These are phyloP conservation scores for Dolomedes plantarius DNA, from an alignment of 2,888 invertebrate species.

Conservation along the genomic window DNA sequence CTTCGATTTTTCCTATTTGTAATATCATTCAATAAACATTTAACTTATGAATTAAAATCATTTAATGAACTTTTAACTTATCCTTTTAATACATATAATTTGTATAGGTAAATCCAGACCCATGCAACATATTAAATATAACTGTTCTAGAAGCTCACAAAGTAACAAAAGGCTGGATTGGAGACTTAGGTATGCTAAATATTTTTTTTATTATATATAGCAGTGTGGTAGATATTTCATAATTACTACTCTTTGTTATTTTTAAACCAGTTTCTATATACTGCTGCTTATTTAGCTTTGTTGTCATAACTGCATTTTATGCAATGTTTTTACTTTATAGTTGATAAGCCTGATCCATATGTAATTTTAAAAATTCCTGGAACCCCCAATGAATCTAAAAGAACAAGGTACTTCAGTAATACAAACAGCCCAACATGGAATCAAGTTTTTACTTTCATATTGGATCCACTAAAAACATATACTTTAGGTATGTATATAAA, in stretches of 20 bases:
- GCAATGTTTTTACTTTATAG: constrained; percentile 72
- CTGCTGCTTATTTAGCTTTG: too few relatives aligned
- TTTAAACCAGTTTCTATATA: too few relatives aligned
- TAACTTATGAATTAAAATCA: too few relatives aligned
- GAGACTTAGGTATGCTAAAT: constrained; percentile 76
- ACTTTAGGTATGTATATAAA: constrained; percentile 75
- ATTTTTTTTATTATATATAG: too few relatives aligned
- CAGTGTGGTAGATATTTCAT: too few relatives aligned
- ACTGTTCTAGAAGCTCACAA: constrained; percentile 76
- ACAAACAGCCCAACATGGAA: constrained; percentile 77
- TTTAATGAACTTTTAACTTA: too few relatives aligned
- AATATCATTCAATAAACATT: too few relatives aligned
- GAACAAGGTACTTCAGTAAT: constrained; percentile 76
- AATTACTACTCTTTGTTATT: too few relatives aligned
- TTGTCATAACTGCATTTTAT: too few relatives aligned
- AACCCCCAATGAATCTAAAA: constrained; percentile 76
- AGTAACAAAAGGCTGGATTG: constrained; percentile 76
- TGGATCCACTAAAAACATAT: constrained; percentile 76
- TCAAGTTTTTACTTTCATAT: constrained; percentile 77
- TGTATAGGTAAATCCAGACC: constrained; percentile 76
- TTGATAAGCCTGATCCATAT: constrained; percentile 78
- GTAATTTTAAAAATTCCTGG: constrained; percentile 76
- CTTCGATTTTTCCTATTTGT: too few relatives aligned
- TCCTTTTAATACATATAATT: too few relatives aligned
- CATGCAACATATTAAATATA: constrained; percentile 76